Base-by-base conservation (phyloP, 2,888 invertebrate species). In the Hymenopus coronatus region DNA sequence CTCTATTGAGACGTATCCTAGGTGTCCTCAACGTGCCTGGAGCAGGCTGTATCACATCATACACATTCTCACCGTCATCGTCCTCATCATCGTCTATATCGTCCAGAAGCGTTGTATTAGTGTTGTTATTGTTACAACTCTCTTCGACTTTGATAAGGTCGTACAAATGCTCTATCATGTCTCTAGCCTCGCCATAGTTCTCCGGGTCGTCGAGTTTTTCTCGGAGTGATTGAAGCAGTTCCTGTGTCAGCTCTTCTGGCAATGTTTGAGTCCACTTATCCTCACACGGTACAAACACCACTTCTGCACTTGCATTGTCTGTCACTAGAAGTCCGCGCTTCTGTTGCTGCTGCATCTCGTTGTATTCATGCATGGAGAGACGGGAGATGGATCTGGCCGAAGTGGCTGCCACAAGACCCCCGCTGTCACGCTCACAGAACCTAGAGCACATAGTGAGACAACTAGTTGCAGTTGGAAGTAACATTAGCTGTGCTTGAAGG, bases 111-210 rank as follows among this genome's bases (percentile, higher is more conserved):
- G 90, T 94, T 12, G 89, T 87, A 20, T 88, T 88, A 25, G 85
- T 94, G 90, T 94, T 93, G 91, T 95, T 95, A 89, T 94, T 94
- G 90, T 95, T 95, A 91, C 95, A 95, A 90, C 94, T 95, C 91
- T 96, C 96, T 91, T 96, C 96, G 40, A 96, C 95, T 92, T 96
- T 96, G 86, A 96, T 96, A 88, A 96, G 94, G 92, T 96, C 96
- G 91, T 97, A 97, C 9, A 97, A 93, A 91, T 96, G 96, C 92
- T 97, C 96, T 90, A 97, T 97, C 94, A 96, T 96, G 92, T 96
- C 96, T 82, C 96, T 94, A 3, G 97, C 97, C 92, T 97, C 96
- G 88, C 95, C 95, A 91, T 96, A 96, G 89, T 96, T 96, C 88
- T 96, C 95, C 0, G 97, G 97, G 92, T 96, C 96, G 91, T 96